Evolutionary conservation across 2,113 vertebrate species (phyloP), one percentile per base, ranked within the genome.

Genomic region (Callaeas wilsoni): DNA sequence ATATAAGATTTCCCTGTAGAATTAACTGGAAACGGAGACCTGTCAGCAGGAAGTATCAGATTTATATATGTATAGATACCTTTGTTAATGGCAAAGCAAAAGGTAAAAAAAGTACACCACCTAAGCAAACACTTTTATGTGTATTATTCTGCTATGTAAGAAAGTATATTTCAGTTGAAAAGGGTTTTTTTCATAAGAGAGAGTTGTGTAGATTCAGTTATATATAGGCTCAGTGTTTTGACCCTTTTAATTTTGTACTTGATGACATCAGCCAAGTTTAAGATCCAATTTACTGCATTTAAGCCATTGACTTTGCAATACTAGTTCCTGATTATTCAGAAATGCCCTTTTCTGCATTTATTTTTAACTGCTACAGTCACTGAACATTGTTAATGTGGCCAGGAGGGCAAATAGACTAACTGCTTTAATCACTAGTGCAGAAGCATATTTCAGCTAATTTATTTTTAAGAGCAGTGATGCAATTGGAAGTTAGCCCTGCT

Each of bases 291-390:
- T 95, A 44, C 79, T 89, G 60, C 50, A 89, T 41, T 86, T 86
- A 94, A 90, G 41, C 52, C 53, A 39, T 26, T 90, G 85, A 55
- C 88, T 95, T 83, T 39, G 39, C 64, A 90, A 33, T 93, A 67
- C 49, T 64, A 71, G 64, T 90, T 92, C 76, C 86, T 75, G 77
- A 92, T 94, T 93, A 89, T 94, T 92, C 90, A 96, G 79, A 96
- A 94, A 77, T 92, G 92, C 73, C 75, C 88, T 94, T 94, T 90
- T 86, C 93, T 95, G 47, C 85, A 57, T 93, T 94, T 96, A 96
- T 96, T 96, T 97, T 95, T 95, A 96, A 96, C 93, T 87, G 83
- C 90, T 84, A 80, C 56, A 94, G 92, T 95, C 93, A 92, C 57
- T 92, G 76, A 94, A 87, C 80, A 73, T 95, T 92, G 39, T 93